phyloP scores from a whole-genome alignment of 2,113 vertebrate species.

The Anguilla japonica region DNA sequence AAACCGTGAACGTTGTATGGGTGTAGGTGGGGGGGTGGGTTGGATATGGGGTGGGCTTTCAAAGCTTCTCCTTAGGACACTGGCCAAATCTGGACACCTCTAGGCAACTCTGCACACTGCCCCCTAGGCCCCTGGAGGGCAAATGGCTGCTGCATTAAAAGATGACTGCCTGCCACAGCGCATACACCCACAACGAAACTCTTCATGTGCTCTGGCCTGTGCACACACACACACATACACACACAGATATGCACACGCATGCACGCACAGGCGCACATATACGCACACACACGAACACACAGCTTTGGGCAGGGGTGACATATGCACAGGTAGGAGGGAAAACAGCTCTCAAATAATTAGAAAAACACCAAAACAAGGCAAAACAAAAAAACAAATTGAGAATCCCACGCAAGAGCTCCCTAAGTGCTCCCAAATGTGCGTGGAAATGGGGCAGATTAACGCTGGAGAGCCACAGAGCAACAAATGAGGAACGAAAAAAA shows the following conservation, averaged over 20 bases:
- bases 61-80: neutral
- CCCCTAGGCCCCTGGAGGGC: neutral
- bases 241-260: no score
- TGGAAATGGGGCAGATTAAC: neutral
- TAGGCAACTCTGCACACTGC: neutral
- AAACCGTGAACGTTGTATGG: neutral
- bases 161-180: neutral
- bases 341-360: neutral
- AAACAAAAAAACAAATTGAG: neutral
- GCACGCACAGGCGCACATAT: neutral
- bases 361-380: neutral
- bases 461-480: neutral
- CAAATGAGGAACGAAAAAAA: neutral
- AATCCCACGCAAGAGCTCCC: neutral
- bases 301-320: neutral
- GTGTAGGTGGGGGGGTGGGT: neutral
- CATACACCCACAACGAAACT: neutral
- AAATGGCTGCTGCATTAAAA: neutral
- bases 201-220: neutral
- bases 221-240: no score
- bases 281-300: neutral
- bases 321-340: neutral
- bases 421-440: neutral
- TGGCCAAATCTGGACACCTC: neutral
- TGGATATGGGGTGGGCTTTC: neutral